Percentiles rank a stretch among this genome's conserved stretches.
Evolutionary conservation across 1,140 invertebrate species (phyloP).

Genomic region (Neoseiulus cucumeris): DNA sequence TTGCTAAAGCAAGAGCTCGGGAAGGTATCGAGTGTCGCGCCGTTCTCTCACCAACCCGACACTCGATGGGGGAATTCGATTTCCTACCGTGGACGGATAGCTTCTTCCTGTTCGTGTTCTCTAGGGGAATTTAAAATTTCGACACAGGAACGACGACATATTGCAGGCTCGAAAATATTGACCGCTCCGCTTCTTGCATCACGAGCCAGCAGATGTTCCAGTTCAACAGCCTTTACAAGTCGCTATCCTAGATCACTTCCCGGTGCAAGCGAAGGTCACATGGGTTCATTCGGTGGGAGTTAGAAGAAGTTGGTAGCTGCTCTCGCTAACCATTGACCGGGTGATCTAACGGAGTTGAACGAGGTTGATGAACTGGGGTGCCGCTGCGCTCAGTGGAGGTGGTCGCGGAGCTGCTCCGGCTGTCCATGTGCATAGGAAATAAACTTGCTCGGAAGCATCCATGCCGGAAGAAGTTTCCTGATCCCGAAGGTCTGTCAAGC

Average conservation of each 20-base stretch:
- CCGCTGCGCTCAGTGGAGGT: not conserved
- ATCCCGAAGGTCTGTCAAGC: too few relatives aligned
- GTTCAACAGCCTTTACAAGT: constrained; percentile 7
- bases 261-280: not conserved
- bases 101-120: too few relatives aligned
- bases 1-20: too few relatives aligned
- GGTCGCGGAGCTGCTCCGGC: not conserved
- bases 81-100: too few relatives aligned
- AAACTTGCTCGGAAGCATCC: too few relatives aligned
- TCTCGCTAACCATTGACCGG: not conserved
- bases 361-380: constrained; percentile 9
- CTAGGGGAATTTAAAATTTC: too few relatives aligned
- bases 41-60: too few relatives aligned
- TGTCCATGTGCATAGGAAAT: not conserved
- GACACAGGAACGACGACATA: too few relatives aligned
- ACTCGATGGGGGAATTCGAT: too few relatives aligned
- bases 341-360: constrained; percentile 4
- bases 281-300: not conserved
- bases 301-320: not conserved
- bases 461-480: too few relatives aligned
- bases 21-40: too few relatives aligned
- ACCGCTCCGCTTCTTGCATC: constrained; percentile 5
- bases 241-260: not conserved
- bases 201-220: not conserved
- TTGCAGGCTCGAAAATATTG: not conserved